Evolutionary conservation across 2,113 vertebrate genomes (phyloP).

Genomic region (Corythoichthys haematopterus): DNA sequence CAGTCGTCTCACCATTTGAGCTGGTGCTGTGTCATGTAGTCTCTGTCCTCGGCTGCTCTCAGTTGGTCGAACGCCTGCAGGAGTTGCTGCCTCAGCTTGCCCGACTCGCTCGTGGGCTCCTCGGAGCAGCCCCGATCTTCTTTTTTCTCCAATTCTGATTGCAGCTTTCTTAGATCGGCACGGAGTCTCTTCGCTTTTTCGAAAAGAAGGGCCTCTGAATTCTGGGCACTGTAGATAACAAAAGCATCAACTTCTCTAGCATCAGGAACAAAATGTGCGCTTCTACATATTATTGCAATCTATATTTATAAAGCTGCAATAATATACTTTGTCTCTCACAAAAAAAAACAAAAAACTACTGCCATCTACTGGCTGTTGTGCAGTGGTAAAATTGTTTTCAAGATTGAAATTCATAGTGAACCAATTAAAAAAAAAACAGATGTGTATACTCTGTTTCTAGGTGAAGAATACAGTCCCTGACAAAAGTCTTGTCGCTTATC

Average conservation of each 20-base stretch:
- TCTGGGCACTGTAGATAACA: slow-evolving; percentile 72
- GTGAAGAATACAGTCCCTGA: too few species aligned
- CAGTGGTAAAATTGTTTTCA: neutral
- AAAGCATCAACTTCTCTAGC: too few species aligned
- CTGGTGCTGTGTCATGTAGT: slow-evolving; percentile 39
- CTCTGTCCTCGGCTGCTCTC: slow-evolving; percentile 52
- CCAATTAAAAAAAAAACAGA: too few species aligned
- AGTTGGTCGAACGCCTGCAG: slow-evolving; percentile 51
- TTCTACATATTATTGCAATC: too few species aligned
- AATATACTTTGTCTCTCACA: too few species aligned
- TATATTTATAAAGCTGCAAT: too few species aligned
- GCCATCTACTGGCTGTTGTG: too few species aligned
- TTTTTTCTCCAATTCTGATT: slow-evolving; percentile 27
- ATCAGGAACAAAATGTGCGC: too few species aligned
- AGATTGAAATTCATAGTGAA: neutral
- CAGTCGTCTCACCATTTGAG: slow-evolving; percentile 50
- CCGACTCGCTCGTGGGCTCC: slow-evolving; percentile 57
- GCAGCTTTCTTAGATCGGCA: slow-evolving; percentile 72
- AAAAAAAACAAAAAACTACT: too few species aligned
- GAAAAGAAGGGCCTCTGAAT: slow-evolving; percentile 78
- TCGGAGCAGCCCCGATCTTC: slow-evolving; percentile 43
- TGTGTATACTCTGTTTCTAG: too few species aligned
- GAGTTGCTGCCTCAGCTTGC: slow-evolving; percentile 54
- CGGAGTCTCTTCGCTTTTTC: slow-evolving; percentile 74
- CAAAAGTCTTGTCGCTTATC: too few species aligned